These are phyloP conservation scores for Barnardius zonarius DNA, from an alignment of 2,113 vertebrate genomes.

Conservation along the genomic window DNA sequence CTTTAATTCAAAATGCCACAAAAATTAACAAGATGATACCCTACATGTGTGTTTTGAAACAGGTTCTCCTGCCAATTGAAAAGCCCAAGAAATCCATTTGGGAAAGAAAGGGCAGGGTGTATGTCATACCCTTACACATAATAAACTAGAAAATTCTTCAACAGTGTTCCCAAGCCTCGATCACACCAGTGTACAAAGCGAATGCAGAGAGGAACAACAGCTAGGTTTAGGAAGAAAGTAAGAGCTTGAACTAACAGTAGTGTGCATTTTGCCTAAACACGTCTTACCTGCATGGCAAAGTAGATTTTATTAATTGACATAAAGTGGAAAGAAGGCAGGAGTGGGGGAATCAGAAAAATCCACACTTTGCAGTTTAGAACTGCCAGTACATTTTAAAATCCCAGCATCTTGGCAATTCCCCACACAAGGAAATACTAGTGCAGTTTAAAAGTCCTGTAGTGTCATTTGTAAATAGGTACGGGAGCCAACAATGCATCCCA, in stretches of 20 bases:
- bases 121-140: background rate
- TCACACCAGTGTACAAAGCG: background rate
- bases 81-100: background rate
- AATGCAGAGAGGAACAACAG: background rate
- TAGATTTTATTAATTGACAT: background rate
- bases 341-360: background rate
- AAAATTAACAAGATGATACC: background rate
- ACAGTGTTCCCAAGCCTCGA: background rate
- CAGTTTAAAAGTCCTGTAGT: background rate
- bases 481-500: background rate
- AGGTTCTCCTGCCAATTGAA: slow-evolving; percentile 45
- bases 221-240: background rate
- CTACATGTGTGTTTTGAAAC: background rate
- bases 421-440: background rate
- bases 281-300: background rate
- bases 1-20: background rate
- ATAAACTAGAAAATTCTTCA: background rate
- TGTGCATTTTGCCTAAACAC: background rate
- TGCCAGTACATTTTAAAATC: background rate
- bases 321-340: background rate
- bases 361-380: background rate
- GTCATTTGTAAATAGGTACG: background rate
- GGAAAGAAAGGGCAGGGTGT: background rate
- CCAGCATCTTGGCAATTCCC: background rate
- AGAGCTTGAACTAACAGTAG: background rate